Conservation (phyloP, 2,888 invertebrate genomes). For the Lasioglossum figueresi region DNA sequence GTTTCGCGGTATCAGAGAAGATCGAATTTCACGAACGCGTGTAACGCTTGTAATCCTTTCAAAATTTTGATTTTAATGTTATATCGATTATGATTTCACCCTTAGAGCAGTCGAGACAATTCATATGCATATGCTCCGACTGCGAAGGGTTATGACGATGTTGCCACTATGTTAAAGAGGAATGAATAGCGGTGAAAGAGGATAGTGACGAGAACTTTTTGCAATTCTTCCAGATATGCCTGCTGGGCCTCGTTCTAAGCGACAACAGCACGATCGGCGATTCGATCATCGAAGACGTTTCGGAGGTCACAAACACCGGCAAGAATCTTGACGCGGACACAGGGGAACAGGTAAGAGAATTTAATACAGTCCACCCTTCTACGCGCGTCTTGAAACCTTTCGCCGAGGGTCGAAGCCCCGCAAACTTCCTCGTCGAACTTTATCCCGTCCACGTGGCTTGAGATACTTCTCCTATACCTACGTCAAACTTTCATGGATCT, state of each 20-base stretch:
- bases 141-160: too few species aligned
- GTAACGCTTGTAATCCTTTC: too few species aligned
- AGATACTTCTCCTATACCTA: background rate
- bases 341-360: constrained; percentile 75
- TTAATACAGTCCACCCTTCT: background rate
- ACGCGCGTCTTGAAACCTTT: background rate
- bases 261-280: constrained; percentile 80
- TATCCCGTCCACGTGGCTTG: background rate
- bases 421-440: background rate
- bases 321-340: constrained; percentile 71
- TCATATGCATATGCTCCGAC: too few species aligned
- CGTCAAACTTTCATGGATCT: background rate
- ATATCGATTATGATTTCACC: too few species aligned
- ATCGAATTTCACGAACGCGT: too few species aligned
- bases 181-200: background rate
- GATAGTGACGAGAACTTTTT: background rate
- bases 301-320: constrained; percentile 70
- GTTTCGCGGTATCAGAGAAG: background rate
- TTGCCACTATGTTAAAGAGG: too few species aligned
- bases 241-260: constrained; percentile 77
- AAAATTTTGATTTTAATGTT: too few species aligned
- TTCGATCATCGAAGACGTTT: constrained; percentile 74
- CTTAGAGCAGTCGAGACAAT: too few species aligned
- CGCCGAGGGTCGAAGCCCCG: constrained; percentile 1
- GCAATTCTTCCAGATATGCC: constrained; percentile 77